Evolutionary conservation across 2,888 invertebrate species (phyloP), one percentile per base, ranked within the genome.

Genomic region (Eupithecia tripunctaria): DNA sequence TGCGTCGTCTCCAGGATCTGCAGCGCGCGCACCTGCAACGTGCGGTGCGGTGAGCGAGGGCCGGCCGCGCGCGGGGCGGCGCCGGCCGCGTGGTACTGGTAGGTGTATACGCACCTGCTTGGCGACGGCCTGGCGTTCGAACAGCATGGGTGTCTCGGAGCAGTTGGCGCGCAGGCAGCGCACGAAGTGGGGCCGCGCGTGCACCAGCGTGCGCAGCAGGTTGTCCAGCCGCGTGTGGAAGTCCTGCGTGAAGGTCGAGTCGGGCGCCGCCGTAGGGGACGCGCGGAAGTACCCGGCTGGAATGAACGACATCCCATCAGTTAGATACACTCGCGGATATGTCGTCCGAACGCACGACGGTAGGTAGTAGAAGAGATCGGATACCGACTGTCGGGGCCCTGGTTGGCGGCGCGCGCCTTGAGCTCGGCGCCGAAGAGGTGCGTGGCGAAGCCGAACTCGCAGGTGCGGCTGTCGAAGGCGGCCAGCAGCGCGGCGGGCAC

Each of bases 381-480:
- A 27, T 59, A 59, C 71, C 59, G 18, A 70, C 73, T 70, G 27
- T 74, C 70, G 18, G 25, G 67, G 15, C 36, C 47, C 29, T 74
- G 68, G 77, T 71, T 27, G 32, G 56, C 70, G 47, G 75, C 71
- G 25, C 75, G 62, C 96, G 89, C 91, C 94, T 98, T 98, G 76
- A 99, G 94, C 89, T 99, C 99, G 70, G 97, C 97, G 1, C 98
- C 98, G 88, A 99, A 99, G n/a, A 99, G 95, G 88, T 99, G 98
- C 25, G 98, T 98, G 0, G 98, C 99, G 90, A 99, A 99, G n/a
- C 99, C 99, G 91, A 99, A 99, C 88, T 98, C 98, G 91, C 99
- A 99, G 72, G 96, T 96, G 84, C 98, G 97, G 85, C 97, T 97
- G 91, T 98, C 97, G 91, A 99, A 99, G 2, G 98, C 98, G 0